A percentile compares a stretch with the other conserved stretches of the same genome.
These are phyloP conservation scores for Drosophila sordidapex DNA, from an alignment of 2,888 invertebrate species.

Conservation along the genomic window DNA sequence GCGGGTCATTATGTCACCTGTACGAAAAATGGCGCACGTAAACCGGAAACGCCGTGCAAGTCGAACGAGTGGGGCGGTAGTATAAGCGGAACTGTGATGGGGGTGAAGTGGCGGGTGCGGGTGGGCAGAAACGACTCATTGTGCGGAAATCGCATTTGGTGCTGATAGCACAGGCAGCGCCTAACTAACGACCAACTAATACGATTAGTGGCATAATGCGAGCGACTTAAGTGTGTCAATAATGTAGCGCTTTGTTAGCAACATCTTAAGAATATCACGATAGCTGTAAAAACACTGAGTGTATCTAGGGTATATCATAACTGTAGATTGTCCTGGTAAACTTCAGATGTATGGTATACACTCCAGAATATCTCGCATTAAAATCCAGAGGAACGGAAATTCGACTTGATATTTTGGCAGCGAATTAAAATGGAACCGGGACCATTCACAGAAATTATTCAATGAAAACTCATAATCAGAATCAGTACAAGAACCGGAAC, in stretches of 20 bases:
- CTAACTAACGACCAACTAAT: constrained; percentile 80
- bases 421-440: no score
- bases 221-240: constrained; percentile 50
- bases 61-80: neutral
- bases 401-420: neutral
- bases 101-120: neutral
- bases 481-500: no score
- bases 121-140: constrained; percentile 54
- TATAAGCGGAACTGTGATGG: neutral
- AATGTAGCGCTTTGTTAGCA: constrained; percentile 37
- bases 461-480: neutral
- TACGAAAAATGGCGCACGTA: constrained; percentile 77
- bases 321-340: neutral
- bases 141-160: constrained; percentile 77
- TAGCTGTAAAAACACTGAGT: neutral
- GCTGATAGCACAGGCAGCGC: constrained; percentile 54
- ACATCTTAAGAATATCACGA: constrained; percentile 16
- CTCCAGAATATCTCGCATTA: neutral
- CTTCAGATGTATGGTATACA: neutral
- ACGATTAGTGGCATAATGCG: constrained; percentile 79
- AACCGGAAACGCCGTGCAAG: constrained; percentile 65
- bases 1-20: constrained; percentile 77
- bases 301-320: neutral
- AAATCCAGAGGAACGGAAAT: neutral
- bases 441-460: no score